Percentiles rank a stretch among this genome's conserved stretches.
These are phyloP conservation scores for Trisateles emortualis DNA, from an alignment of 2,888 invertebrate species.

Conservation along the genomic window DNA sequence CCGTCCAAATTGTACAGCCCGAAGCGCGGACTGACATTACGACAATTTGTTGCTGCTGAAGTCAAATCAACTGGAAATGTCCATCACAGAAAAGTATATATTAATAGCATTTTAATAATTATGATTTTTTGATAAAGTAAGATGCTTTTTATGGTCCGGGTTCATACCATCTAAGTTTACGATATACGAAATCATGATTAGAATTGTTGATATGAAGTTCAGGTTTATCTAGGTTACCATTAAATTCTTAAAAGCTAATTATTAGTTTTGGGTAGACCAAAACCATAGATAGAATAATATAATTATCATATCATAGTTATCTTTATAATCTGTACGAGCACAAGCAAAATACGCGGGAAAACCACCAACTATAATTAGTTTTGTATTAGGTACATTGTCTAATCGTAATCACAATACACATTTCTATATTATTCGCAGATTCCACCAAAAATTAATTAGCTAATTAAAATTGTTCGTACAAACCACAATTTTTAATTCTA, in stretches of 20 bases:
- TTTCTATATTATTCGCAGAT: constrained; percentile 15
- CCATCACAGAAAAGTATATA: neutral
- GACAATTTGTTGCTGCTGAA: constrained; percentile 38
- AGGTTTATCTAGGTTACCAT: no score
- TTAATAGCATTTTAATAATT: no score
- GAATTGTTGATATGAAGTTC: no score
- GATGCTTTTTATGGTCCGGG: no score
- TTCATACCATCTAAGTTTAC: no score
- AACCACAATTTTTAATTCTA: constrained; percentile 17
- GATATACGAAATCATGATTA: no score
- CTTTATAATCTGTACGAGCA: constrained; percentile 7
- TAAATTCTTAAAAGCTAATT: neutral
- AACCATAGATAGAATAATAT: neutral
- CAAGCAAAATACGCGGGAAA: constrained; percentile 42
- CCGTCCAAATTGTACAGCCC: constrained; percentile 48
- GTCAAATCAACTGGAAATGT: constrained; percentile 13
- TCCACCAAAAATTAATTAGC: constrained; percentile 21
- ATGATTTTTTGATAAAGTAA: no score
- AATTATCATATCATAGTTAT: constrained; percentile 6
- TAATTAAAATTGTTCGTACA: constrained; percentile 39
- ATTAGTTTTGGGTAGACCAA: neutral
- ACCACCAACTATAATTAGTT: constrained; percentile 19
- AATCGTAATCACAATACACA: constrained; percentile 16
- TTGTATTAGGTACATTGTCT: constrained; percentile 17
- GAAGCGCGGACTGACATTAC: constrained; percentile 33